Conservation (phyloP, 2,888 invertebrate species). For the Netelia virgata region DNA sequence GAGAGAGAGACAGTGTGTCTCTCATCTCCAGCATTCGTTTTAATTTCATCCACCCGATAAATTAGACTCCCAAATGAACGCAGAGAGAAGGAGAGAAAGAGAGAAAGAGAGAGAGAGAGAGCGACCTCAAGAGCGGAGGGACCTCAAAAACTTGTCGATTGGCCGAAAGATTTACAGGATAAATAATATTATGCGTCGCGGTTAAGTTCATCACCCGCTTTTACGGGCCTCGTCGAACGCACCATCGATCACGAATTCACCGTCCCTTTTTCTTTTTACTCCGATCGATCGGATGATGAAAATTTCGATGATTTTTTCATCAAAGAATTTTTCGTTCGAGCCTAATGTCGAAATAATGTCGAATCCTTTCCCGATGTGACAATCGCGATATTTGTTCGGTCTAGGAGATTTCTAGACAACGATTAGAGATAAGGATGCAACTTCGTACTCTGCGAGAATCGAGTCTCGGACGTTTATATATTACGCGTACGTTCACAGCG, state of each 20-base stretch:
- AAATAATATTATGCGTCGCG: slow-evolving; percentile 54
- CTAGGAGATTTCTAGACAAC: background rate
- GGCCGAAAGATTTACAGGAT: slow-evolving; percentile 50
- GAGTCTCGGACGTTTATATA: slow-evolving; percentile 2
- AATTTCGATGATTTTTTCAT: no score
- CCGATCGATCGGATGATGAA: no score
- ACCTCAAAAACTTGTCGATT: slow-evolving; percentile 68
- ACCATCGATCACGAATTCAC: no score
- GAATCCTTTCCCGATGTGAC: no score
- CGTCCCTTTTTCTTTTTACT: no score
- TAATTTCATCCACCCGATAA: slow-evolving; percentile 81
- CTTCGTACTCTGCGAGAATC: slow-evolving; percentile 42
- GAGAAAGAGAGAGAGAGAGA: slow-evolving; percentile 24
- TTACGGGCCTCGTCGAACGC: background rate
- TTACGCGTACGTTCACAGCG: slow-evolving; percentile 33
- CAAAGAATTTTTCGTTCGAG: no score
- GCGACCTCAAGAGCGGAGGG: slow-evolving; percentile 48
- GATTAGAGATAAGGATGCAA: slow-evolving; percentile 29
- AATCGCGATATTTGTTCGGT: no score
- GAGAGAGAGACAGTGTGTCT: background rate
- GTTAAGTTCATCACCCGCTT: slow-evolving; percentile 2
- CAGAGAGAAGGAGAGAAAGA: slow-evolving; percentile 39
- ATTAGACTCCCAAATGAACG: slow-evolving; percentile 82
- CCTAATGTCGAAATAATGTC: no score
- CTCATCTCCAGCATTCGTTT: slow-evolving; percentile 76